Evolutionary conservation across 2,888 invertebrate genomes (phyloP), one percentile per base, ranked within the genome.

Genomic region (Amphimallon solstitiale): DNA sequence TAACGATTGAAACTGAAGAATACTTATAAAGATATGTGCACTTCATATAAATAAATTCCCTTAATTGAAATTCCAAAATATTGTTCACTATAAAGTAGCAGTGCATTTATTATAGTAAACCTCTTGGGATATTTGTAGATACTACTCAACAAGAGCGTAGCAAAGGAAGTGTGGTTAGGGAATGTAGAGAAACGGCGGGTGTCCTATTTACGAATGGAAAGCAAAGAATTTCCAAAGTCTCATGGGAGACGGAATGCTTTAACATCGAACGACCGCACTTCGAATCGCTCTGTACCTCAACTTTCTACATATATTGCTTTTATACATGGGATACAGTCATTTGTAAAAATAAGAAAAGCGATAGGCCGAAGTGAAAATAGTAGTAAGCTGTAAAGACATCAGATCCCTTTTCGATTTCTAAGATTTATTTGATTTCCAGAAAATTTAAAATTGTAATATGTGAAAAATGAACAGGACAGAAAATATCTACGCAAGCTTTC

Each of bases 31-130:
- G n/a, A n/a, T n/a, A n/a, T n/a, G n/a, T n/a, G n/a, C n/a, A n/a
- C n/a, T n/a, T n/a, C n/a, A n/a, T n/a, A n/a, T n/a, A n/a, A n/a
- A n/a, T n/a, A n/a, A 37, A 69, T 61, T 69, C 56, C 49, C 49
- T 65, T 70, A 68, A 70, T 70, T 70, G 65, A 63, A 63, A 69
- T 67, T 66, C 65, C 51, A 68, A 62, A 51, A 56, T 34, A 59
- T 67, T 60, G 62, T 46, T 59, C 61, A 56, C 69, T 70, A 72
- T 70, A 73, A 70, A 67, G 71, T 63, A 67, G 67, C 66, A 68
- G 72, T 72, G 73, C 71, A 73, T 73, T 70, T 72, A 72, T 70
- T 72, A 73, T 70, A 69, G 71, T 72, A 67, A 64, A 65, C 67
- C 70, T 72, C 70, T 46, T 61, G 69, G 68, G 70, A 46, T 21